These are phyloP conservation scores for Hexactinellida sp. DNA, from an alignment of 37 sponge, comb jelly and placozoan genomes.

Conservation along the genomic window DNA sequence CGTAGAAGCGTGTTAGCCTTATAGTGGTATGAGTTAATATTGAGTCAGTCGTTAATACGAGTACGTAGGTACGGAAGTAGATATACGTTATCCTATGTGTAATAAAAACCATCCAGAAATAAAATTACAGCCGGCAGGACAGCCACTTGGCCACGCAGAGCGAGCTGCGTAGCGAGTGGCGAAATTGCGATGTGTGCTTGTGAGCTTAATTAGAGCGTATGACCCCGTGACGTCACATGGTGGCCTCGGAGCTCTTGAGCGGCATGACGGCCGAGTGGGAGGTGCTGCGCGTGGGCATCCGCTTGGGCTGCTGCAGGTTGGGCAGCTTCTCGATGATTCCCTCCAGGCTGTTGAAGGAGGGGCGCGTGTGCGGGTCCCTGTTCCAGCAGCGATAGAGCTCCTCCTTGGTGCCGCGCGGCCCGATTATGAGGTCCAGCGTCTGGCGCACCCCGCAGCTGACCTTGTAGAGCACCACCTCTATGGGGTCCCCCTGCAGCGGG, in stretches of 20 bases:
- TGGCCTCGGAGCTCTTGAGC: slow-evolving; percentile 2
- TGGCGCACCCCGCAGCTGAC: not conserved
- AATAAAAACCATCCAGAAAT: slow-evolving; percentile 2
- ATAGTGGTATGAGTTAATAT: not conserved
- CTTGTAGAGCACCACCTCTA: not conserved
- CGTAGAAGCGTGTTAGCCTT: not conserved
- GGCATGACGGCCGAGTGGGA: not conserved
- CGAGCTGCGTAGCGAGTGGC: not conserved
- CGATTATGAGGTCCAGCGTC: not conserved
- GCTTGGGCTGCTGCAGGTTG: not conserved
- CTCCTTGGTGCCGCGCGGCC: not conserved
- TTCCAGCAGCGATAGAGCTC: slow-evolving; percentile 5
- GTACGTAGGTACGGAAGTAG: not conserved
- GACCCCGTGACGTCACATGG: not conserved
- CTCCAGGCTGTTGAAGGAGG: not conserved
- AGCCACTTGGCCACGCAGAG: not conserved
- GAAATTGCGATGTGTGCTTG: not conserved
- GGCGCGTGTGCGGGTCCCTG: not conserved
- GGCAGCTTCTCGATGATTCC: not conserved
- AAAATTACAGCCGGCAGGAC: not conserved
- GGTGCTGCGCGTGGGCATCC: not conserved
- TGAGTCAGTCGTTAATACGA: not conserved
- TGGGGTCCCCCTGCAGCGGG: not conserved
- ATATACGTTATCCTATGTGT: not conserved
- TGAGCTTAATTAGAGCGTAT: not conserved